These are phyloP conservation scores for Ametastegia equiseti DNA, from an alignment of 2,888 invertebrate genomes.

Conservation along the genomic window DNA sequence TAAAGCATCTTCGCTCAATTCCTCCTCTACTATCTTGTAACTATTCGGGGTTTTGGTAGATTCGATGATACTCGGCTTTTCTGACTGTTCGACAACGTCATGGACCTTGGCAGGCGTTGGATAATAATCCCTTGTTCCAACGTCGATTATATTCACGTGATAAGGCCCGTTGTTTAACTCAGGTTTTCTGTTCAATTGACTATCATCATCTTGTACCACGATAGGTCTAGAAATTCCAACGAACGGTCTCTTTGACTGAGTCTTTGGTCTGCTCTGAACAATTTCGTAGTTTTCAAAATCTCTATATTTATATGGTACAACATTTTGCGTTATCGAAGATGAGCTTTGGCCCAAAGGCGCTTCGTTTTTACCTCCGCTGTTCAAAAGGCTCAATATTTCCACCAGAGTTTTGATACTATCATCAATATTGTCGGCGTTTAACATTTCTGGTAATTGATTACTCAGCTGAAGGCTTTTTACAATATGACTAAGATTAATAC, in stretches of 20 bases:
- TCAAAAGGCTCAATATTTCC: slow-evolving; percentile 85
- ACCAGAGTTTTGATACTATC: slow-evolving; percentile 87
- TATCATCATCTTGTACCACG: not conserved
- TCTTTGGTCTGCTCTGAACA: slow-evolving; percentile 67
- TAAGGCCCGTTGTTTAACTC: slow-evolving; percentile 9
- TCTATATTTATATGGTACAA: not conserved
- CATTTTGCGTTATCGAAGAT: slow-evolving; percentile 66
- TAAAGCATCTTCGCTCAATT: slow-evolving; percentile 59
- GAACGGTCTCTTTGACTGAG: slow-evolving; percentile 59
- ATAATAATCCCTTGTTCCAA: slow-evolving; percentile 1
- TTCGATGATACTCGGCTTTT: not conserved
- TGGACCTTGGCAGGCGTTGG: not conserved
- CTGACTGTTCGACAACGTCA: not conserved
- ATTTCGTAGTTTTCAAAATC: slow-evolving; percentile 5
- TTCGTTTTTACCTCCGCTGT: slow-evolving; percentile 74
- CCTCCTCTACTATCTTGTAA: slow-evolving; percentile 64
- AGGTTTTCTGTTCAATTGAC: not conserved
- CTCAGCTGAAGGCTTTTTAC: slow-evolving; percentile 85
- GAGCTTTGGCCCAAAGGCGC: slow-evolving; percentile 64
- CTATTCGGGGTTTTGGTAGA: not conserved
- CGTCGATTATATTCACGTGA: slow-evolving; percentile 26
- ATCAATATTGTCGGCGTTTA: slow-evolving; percentile 88
- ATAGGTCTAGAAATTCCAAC: not conserved
- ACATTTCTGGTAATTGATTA: slow-evolving; percentile 86
- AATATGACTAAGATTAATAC: slow-evolving; percentile 78